Evolutionary conservation across 2,888 invertebrate genomes (phyloP).

Genomic region (Hypomecis atomaria): DNA sequence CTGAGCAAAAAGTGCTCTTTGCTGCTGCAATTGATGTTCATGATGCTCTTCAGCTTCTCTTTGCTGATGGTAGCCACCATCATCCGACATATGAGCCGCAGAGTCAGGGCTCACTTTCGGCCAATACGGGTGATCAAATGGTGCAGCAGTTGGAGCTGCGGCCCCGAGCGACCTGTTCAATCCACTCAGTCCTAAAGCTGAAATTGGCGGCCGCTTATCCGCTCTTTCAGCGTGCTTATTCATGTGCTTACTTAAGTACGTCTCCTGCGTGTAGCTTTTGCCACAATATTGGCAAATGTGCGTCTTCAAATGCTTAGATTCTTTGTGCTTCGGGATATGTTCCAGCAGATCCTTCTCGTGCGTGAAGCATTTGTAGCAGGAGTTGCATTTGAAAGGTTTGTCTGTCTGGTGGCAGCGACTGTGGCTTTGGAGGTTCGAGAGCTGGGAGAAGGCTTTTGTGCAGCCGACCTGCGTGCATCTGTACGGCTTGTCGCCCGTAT

Average conservation of each 20-base stretch:
- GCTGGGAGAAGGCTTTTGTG: slow-evolving; percentile 99
- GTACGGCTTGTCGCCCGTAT: slow-evolving; percentile 99
- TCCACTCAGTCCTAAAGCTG: slow-evolving; percentile 85
- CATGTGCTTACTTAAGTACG: slow-evolving; percentile 99
- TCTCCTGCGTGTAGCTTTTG: slow-evolving; percentile 99
- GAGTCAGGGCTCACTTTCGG: slow-evolving; percentile 94
- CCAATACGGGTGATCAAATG: slow-evolving; percentile 92
- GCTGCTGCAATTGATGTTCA: slow-evolving; percentile 89
- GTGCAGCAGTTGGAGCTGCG: slow-evolving; percentile 79
- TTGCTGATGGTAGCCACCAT: slow-evolving; percentile 87
- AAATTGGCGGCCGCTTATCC: slow-evolving; percentile 94
- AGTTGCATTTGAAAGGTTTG: slow-evolving; percentile 99
- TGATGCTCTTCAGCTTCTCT: slow-evolving; percentile 85
- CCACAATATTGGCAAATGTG: slow-evolving; percentile 99
- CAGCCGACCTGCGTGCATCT: slow-evolving; percentile 98
- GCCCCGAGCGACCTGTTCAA: slow-evolving; percentile 76
- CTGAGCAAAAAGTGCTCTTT: slow-evolving; percentile 84
- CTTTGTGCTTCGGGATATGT: slow-evolving; percentile 99
- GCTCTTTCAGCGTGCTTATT: slow-evolving; percentile 98
- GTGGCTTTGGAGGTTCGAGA: slow-evolving; percentile 99
- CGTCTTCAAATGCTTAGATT: slow-evolving; percentile 99
- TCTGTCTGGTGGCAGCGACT: slow-evolving; percentile 99
- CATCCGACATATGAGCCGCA: slow-evolving; percentile 87
- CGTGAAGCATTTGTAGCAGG: slow-evolving; percentile 99
- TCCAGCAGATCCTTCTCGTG: slow-evolving; percentile 98